Evolutionary conservation across 2,888 invertebrate genomes (phyloP), one percentile per base, ranked within the genome.

Genomic region (Spisula solida): DNA sequence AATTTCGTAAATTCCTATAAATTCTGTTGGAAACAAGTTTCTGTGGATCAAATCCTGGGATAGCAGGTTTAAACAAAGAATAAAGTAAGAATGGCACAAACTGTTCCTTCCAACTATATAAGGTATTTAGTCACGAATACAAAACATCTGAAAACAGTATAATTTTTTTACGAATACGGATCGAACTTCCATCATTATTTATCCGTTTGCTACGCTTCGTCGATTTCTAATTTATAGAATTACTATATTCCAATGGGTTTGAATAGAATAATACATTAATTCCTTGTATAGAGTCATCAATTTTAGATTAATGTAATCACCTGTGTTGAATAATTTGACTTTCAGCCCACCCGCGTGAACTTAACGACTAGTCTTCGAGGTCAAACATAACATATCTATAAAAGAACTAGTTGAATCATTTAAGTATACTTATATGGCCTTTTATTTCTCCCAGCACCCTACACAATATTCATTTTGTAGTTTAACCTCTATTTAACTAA

Each of bases 191-290:
- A 6, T 66, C 25, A 4, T 66, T 25, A 25, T 66, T 66, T 25
- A 66, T 6, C 60, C 12, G 12, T 41, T 41, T 41, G 1, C 6
- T n/a, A 25, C 25, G 51, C 60, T n/a, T 25, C 25, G 5, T 12
- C 4, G 6, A 66, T 4, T 25, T 66, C 25, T 66, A 0, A 25
- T 25, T 66, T 66, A 16, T 25, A 10, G 60, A 66, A 25, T 66
- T 10, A 66, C 25, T 25, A 8, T n/a, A 5, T n/a, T 25, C 60
- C 25, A 8, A 66, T 5, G 6, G 8, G n/a, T 25, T 66, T 25
- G 60, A 66, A 66, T 66, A 25, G 10, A 66, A n/a, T n/a, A 66
- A 66, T n/a, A 66, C n/a, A 66, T 66, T 66, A 66, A 66, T 66
- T 66, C 25, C 60, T 6, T 66, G 25, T 10, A 66, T 25, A 25